These are phyloP conservation scores for Platyrinchus mystaceus DNA, from an alignment of 2,797 vertebrate genomes.

Conservation along the genomic window DNA sequence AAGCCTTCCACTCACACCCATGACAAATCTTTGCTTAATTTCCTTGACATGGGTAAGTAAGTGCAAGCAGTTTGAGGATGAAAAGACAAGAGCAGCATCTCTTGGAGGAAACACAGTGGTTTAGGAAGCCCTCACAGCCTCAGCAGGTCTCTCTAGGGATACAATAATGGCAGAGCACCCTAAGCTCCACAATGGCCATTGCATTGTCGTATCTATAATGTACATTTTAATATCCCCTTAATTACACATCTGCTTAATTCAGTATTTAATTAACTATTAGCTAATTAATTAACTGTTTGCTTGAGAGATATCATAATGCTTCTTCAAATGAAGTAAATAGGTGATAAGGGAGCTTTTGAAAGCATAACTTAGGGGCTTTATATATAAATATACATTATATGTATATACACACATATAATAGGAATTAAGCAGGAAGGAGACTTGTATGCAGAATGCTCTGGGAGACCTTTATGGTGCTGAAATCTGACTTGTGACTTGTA, in stretches of 20 bases:
- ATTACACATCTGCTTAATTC: background rate
- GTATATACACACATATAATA: no score
- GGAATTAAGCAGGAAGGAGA: background rate
- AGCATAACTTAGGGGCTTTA: background rate
- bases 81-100: background rate
- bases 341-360: background rate
- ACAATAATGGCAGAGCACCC: background rate
- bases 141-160: background rate
- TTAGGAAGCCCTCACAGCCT: background rate
- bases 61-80: background rate
- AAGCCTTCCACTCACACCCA: no score
- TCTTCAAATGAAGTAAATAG: background rate
- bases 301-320: background rate
- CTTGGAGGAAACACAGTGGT: background rate
- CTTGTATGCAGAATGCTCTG: background rate
- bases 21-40: no score
- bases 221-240: background rate
- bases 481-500: background rate
- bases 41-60: background rate
- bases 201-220: background rate
- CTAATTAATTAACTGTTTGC: constrained; percentile 17
- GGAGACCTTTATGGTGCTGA: background rate
- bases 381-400: background rate
- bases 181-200: background rate
- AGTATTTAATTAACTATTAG: background rate